A percentile compares a stretch with the other conserved stretches of the same genome.
Conservation (phyloP, 2,797 vertebrate genomes). For the Eleutherodactylus coqui region DNA sequence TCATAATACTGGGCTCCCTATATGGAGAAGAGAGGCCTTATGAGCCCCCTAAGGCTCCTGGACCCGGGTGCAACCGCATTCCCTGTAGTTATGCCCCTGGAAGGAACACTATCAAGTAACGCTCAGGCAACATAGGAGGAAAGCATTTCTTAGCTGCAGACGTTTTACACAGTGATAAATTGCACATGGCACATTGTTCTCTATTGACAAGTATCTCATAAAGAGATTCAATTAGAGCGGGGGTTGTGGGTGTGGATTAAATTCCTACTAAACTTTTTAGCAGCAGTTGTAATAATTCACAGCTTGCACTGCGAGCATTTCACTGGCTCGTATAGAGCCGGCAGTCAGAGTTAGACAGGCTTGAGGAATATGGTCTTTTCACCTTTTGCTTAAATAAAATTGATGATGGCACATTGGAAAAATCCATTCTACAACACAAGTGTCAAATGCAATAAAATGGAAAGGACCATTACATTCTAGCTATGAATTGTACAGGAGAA, state of each 20-base stretch:
- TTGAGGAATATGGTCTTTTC: constrained; percentile 40
- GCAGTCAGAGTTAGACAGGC: neutral
- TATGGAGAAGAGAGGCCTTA: too few species aligned
- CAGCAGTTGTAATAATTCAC: constrained; percentile 10
- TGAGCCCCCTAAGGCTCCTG: too few species aligned
- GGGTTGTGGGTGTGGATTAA: neutral
- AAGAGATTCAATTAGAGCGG: neutral
- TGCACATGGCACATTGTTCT: constrained; percentile 9
- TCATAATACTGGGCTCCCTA: too few species aligned
- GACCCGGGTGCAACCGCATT: too few species aligned
- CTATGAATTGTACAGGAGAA: neutral
- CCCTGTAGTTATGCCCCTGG: too few species aligned
- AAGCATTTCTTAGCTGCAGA: neutral
- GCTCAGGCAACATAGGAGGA: too few species aligned
- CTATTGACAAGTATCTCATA: constrained; percentile 21
- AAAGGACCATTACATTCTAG: constrained; percentile 31
- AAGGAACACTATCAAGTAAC: neutral
- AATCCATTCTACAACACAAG: constrained; percentile 38
- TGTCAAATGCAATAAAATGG: constrained; percentile 37
- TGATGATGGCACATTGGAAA: constrained; percentile 39
- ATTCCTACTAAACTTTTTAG: constrained; percentile 17
- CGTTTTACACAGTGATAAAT: neutral
- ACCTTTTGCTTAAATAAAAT: constrained; percentile 48
- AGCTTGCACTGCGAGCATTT: neutral
- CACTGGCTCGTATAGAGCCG: neutral